Evolutionary conservation across 2,888 invertebrate species (phyloP), one percentile per base, ranked within the genome.

Genomic region (Desoria tigrina): DNA sequence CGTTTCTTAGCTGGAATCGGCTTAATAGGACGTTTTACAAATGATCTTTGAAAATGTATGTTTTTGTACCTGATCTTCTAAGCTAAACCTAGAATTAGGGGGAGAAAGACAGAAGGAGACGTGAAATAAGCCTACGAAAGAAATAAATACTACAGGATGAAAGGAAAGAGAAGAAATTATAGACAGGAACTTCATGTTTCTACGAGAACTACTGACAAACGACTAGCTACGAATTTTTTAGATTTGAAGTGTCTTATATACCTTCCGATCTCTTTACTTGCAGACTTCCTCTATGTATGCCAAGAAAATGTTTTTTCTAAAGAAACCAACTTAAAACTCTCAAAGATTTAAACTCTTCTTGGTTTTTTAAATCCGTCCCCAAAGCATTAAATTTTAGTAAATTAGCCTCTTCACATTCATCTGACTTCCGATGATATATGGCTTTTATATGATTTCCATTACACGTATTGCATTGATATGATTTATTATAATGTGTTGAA

Each of bases 171-270:
- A 11, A 45, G 45, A n/a, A 21, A 45, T 45, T 16, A 45, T 6
- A 45, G 45, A 45, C n/a, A 21, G 45, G 45, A 21, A 45, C n/a
- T 16, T 16, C 45, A 45, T 45, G 45, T 45, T 45, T 21, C 45
- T 45, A 45, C 45, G 6, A 45, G 45, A 45, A 45, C 45, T 45
- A 45, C 16, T 21, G 6, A 45, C 6, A 16, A 45, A 18, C 6
- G 45, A 45, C 45, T 45, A 45, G 45, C 45, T 45, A 45, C 45
- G 21, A 9, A 45, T 16, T 21, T 21, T 21, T 6, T 16, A 21
- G 45, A 16, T 45, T 45, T 45, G n/a, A 18, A 6, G n/a, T 18
- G 45, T 16, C 45, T 45, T 45, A 45, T 45, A 45, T 45, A 45
- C 45, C 16, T 45, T 45, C 45, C n/a, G n/a, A n/a, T n/a, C 16